Evolutionary conservation across 30 jellyfish, hydroid and myxozoan species (phyloP).

Genomic region (Aurelia sp.): DNA sequence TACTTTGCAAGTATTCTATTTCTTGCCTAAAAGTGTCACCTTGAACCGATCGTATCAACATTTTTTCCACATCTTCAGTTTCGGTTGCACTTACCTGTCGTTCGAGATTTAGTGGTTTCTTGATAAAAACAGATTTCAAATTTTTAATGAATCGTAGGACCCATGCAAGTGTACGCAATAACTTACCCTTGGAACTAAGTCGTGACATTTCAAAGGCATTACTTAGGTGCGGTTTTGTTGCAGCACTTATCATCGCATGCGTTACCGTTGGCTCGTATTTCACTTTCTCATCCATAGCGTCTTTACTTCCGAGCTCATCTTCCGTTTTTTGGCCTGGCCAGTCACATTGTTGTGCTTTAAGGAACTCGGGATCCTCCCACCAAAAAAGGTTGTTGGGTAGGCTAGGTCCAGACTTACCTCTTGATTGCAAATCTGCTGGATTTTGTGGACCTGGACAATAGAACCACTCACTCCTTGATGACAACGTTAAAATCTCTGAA

Average conservation of each 20-base stretch:
- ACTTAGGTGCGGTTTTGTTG: neutral
- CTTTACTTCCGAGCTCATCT: neutral
- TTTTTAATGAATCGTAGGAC: neutral
- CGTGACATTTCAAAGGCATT: slow-evolving; percentile 1
- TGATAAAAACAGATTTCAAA: neutral
- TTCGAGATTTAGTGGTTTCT: too few relatives aligned
- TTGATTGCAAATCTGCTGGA: slow-evolving; percentile 34
- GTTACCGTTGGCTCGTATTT: slow-evolving; percentile 40
- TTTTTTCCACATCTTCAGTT: neutral
- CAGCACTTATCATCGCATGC: slow-evolving; percentile 22
- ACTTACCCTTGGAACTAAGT: slow-evolving; percentile 12
- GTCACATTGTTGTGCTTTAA: slow-evolving; percentile 3
- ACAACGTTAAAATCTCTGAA: slow-evolving; percentile 8
- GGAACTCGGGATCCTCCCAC: slow-evolving; percentile 72
- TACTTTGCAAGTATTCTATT: neutral
- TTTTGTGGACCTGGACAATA: slow-evolving; percentile 36
- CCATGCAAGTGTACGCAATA: slow-evolving; percentile 39
- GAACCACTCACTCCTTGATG: slow-evolving; percentile 38
- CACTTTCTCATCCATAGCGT: slow-evolving; percentile 13
- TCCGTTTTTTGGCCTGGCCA: slow-evolving; percentile 12
- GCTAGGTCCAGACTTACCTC: slow-evolving; percentile 5
- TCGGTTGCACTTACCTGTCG: too few relatives aligned
- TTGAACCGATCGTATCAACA: slow-evolving; percentile 11
- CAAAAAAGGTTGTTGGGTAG: slow-evolving; percentile 26
- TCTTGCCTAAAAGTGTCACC: slow-evolving; percentile 9